Conservation (phyloP, 2,113 vertebrate genomes). For the Tachysurus vachellii region DNA sequence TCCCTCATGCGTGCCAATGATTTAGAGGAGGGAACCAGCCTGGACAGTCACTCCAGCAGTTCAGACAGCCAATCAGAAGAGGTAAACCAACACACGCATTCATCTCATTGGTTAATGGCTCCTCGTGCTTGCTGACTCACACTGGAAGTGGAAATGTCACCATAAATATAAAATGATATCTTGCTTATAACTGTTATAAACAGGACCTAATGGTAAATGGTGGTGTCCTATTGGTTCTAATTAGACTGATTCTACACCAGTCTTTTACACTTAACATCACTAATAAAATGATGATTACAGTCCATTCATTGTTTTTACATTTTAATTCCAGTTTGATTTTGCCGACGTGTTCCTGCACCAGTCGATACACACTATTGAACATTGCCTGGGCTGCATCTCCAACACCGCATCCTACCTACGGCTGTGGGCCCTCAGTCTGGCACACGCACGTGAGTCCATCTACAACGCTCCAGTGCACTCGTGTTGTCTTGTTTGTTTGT, state of each 20-base stretch:
- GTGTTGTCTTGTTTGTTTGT: neutral
- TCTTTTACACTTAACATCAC: neutral
- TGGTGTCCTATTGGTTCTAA: too few species aligned
- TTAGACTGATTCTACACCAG: neutral
- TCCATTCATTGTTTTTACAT: conserved; percentile 32
- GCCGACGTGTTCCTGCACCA: conserved; percentile 88
- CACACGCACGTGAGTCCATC: conserved; percentile 91
- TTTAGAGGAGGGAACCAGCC: conserved; percentile 81
- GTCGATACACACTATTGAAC: conserved; percentile 93
- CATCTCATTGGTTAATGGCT: neutral
- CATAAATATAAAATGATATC: neutral
- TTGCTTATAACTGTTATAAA: neutral
- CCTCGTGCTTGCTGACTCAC: neutral
- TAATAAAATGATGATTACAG: neutral
- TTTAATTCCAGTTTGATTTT: conserved; percentile 80
- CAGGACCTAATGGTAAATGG: neutral
- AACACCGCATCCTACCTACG: conserved; percentile 96
- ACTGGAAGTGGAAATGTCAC: neutral
- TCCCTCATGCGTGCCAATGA: conserved; percentile 81
- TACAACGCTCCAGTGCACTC: neutral
- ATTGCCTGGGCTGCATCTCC: conserved; percentile 93
- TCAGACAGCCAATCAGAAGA: conserved; percentile 75
- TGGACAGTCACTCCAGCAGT: conserved; percentile 69
- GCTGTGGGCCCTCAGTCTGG: conserved; percentile 96
- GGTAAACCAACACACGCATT: conserved; percentile 67